These are phyloP conservation scores for Anisognathus igniventris DNA, from an alignment of 2,797 vertebrate genomes.

Conservation along the genomic window DNA sequence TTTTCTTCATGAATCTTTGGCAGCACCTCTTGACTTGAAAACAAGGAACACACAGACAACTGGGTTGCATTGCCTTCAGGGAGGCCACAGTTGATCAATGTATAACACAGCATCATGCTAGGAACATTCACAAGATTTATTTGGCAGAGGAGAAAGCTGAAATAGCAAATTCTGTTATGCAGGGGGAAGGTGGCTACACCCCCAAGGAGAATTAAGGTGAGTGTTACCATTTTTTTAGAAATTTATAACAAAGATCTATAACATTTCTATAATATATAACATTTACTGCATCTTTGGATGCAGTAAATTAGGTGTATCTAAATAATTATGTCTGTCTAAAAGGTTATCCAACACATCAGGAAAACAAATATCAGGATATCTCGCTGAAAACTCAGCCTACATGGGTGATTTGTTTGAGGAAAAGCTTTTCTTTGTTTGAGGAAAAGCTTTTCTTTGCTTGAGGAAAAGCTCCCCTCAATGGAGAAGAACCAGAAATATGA, in stretches of 20 bases:
- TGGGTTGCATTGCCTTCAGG: conserved; percentile 50
- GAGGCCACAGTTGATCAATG: conserved; percentile 41
- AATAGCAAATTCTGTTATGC: not conserved
- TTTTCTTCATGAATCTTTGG: conserved; percentile 92
- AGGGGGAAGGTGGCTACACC: not conserved
- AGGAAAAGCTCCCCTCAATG: not conserved
- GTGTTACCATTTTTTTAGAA: not conserved
- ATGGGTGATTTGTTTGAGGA: not conserved
- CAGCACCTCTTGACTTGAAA: conserved; percentile 90
- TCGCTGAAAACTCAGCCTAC: not conserved
- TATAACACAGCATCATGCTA: conserved; percentile 57
- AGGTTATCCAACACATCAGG: not conserved
- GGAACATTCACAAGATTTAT: conserved; percentile 41
- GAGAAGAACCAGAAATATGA: not conserved
- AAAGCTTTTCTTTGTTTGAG: not conserved
- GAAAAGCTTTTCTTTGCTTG: not conserved
- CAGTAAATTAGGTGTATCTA: not conserved
- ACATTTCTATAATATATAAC: not conserved
- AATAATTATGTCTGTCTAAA: not conserved
- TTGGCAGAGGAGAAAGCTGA: conserved; percentile 29
- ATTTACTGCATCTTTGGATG: not conserved
- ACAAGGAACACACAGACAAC: conserved; percentile 66
- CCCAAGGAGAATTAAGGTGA: not conserved
- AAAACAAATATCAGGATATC: not conserved
- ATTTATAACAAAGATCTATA: not conserved